phyloP scores from a whole-genome alignment of 2,113 vertebrate species.

The Porphyrio hochstetteri region DNA sequence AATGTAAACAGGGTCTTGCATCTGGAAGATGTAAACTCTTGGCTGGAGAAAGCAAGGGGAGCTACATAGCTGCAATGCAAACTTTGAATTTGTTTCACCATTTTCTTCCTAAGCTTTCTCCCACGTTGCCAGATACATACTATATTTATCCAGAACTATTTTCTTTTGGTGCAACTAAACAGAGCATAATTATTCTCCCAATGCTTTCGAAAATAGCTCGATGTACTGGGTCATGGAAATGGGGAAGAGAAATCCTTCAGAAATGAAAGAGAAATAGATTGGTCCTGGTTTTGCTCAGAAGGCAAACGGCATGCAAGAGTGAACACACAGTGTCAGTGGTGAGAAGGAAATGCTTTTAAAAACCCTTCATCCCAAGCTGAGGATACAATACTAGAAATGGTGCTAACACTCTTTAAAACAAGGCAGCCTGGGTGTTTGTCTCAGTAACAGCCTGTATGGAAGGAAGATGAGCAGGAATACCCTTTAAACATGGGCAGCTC shows the following conservation, averaged over 20 bases:
- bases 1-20: not conserved
- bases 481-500: not conserved
- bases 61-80: not conserved
- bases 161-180: not conserved
- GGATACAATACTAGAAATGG: not conserved
- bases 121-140: not conserved
- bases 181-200: not conserved
- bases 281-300: not conserved
- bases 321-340: not conserved
- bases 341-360: slow-evolving; percentile 5
- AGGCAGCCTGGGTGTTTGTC: not conserved
- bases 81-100: not conserved
- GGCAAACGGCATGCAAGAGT: not conserved
- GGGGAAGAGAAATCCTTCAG: not conserved
- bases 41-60: not conserved
- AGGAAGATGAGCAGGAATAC: not conserved
- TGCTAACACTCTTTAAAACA: not conserved
- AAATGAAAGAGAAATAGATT: not conserved
- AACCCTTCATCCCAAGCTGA: not conserved
- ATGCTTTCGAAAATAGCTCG: not conserved
- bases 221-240: not conserved
- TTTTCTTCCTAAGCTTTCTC: not conserved
- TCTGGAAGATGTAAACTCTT: slow-evolving; percentile 24
- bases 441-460: not conserved
- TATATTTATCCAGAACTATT: not conserved